These are phyloP conservation scores for Amphibalanus amphitrite DNA, from an alignment of 1,140 invertebrate species.

Conservation along the genomic window DNA sequence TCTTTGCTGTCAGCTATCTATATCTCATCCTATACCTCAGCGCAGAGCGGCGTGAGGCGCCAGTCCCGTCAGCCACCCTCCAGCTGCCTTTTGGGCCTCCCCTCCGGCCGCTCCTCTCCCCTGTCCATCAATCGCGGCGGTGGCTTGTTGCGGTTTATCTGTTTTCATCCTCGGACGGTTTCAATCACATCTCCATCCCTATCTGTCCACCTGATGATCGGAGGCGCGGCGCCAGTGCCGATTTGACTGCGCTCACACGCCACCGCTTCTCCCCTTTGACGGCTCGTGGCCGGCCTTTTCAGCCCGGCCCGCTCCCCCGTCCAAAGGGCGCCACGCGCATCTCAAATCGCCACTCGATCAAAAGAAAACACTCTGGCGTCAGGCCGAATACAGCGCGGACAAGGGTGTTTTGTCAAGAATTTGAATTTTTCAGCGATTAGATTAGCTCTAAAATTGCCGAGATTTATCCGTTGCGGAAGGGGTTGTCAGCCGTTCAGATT, in stretches of 20 bases:
- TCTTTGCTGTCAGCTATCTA: too few relatives aligned
- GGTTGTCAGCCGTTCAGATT: background rate
- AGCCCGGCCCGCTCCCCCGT: background rate
- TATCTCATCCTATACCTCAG: too few relatives aligned
- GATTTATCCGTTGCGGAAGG: conserved; percentile 1
- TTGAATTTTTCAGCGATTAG: conserved; percentile 1
- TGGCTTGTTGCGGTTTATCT: background rate
- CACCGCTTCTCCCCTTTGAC: background rate
- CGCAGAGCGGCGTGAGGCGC: too few relatives aligned
- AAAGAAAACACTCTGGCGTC: background rate
- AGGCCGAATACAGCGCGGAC: background rate
- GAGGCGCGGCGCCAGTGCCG: too few relatives aligned
- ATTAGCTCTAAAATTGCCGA: background rate
- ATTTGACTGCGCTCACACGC: background rate
- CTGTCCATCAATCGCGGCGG: background rate
- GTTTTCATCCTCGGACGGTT: background rate
- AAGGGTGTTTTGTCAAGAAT: background rate
- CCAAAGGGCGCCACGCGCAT: background rate
- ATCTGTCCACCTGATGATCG: background rate
- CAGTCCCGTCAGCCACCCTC: too few relatives aligned
- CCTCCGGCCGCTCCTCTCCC: background rate
- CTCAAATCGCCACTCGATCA: background rate
- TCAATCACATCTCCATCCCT: background rate
- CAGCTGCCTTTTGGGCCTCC: too few relatives aligned
- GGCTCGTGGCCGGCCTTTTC: too few relatives aligned